Conservation (phyloP, 1,140 invertebrate genomes). For the Aleiodes sp. region DNA sequence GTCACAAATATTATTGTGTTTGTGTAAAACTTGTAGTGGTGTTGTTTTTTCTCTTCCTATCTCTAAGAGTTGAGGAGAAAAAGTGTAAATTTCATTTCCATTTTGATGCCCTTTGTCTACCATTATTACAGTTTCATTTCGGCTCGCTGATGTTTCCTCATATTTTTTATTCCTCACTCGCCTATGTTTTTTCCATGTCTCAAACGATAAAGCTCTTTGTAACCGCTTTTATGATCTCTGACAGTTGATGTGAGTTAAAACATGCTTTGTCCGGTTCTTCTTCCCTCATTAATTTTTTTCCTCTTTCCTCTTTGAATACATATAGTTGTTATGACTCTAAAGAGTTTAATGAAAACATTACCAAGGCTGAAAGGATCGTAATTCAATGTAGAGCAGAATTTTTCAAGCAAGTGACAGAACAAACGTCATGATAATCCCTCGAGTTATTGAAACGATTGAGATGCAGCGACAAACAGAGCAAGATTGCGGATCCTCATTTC, state of each 20-base stretch:
- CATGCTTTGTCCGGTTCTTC: too few species aligned
- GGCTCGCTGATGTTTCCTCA: not conserved
- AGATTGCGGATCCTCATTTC: not conserved
- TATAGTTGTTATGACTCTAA: too few species aligned
- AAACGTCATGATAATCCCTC: too few species aligned
- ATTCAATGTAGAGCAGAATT: too few species aligned
- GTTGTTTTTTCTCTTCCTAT: not conserved
- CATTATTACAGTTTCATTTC: not conserved
- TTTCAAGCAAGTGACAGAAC: too few species aligned
- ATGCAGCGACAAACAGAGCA: not conserved
- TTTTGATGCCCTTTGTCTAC: not conserved
- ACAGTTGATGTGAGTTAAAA: not conserved
- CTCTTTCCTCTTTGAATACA: too few species aligned
- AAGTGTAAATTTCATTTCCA: slow-evolving; percentile 13
- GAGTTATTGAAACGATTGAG: too few species aligned
- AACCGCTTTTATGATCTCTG: not conserved
- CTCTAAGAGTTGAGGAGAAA: not conserved
- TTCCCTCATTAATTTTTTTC: not conserved
- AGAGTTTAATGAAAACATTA: too few species aligned
- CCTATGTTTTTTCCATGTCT: not conserved
- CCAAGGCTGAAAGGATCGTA: too few species aligned
- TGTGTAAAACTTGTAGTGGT: not conserved
- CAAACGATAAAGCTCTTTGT: not conserved
- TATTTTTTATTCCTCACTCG: not conserved
- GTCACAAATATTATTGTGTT: not conserved